Conservation (phyloP, 2,888 invertebrate genomes). For the Tuberolachnus salignus region DNA sequence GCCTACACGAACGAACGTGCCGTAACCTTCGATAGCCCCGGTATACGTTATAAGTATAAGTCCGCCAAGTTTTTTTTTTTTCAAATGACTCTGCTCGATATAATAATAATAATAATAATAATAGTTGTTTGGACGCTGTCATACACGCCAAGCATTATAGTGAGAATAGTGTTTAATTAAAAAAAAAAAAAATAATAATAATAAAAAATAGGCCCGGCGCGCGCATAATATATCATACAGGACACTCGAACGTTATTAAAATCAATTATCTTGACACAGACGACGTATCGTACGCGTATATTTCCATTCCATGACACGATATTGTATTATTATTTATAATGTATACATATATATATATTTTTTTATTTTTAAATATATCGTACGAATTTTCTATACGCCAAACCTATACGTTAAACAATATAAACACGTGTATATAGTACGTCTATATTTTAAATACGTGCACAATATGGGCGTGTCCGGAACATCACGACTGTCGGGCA, state of each 20-base stretch:
- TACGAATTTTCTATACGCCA: too few relatives aligned
- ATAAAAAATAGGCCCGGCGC: not conserved
- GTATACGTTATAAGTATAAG: not conserved
- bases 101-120: too few relatives aligned
- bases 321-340: not conserved
- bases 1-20: not conserved
- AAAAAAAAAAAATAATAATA: too few relatives aligned
- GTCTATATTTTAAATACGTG: too few relatives aligned
- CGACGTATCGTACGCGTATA: not conserved
- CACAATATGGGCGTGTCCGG: not conserved
- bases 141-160: too few relatives aligned
- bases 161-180: conserved; percentile 14
- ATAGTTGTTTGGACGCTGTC: not conserved
- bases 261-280: conserved; percentile 20
- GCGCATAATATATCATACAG: too few relatives aligned
- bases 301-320: too few relatives aligned
- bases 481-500: too few relatives aligned
- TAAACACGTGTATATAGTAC: not conserved
- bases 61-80: not conserved
- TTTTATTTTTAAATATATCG: too few relatives aligned
- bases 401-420: too few relatives aligned
- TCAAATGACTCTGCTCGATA: conserved; percentile 7
- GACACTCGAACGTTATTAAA: conserved; percentile 17
- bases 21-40: conserved; percentile 3
- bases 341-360: not conserved